Conservation (phyloP, 2,888 invertebrate species). For the Gandaritis pyraliata region DNA sequence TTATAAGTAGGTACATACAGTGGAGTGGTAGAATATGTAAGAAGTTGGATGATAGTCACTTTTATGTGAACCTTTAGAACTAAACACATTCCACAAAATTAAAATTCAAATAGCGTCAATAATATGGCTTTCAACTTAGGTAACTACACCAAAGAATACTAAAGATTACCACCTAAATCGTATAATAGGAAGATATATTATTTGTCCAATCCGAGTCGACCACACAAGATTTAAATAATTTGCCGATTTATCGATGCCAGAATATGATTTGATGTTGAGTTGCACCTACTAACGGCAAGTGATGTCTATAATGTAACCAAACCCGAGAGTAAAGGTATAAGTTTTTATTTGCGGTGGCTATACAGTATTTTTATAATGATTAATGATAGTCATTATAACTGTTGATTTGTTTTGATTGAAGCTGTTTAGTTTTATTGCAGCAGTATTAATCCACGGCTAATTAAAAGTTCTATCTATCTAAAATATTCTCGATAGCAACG, state of each 20-base stretch:
- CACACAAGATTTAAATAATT: conserved; percentile 72
- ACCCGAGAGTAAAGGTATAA: conserved; percentile 54
- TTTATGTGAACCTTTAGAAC: conserved; percentile 25
- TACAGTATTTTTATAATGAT: conserved; percentile 62
- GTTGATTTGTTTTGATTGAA: conserved; percentile 65
- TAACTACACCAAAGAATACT: conserved; percentile 22
- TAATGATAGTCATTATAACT: conserved; percentile 59
- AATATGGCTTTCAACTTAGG: conserved; percentile 33
- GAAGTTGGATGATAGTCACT: conserved; percentile 10
- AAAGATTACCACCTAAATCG: conserved; percentile 39
- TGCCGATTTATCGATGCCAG: conserved; percentile 65
- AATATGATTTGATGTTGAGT: conserved; percentile 62
- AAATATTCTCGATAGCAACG: conserved; percentile 34
- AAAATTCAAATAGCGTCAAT: conserved; percentile 40
- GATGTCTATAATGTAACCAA: conserved; percentile 54
- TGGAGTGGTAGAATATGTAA: conserved; percentile 7
- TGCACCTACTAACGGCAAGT: conserved; percentile 51
- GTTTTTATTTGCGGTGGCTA: conserved; percentile 59
- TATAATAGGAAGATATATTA: conserved; percentile 45
- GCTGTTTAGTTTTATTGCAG: conserved; percentile 58
- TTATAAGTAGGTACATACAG: not conserved
- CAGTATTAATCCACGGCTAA: conserved; percentile 50
- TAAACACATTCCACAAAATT: conserved; percentile 25
- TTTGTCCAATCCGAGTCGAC: conserved; percentile 48
- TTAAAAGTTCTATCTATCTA: conserved; percentile 47